A percentile compares a stretch with the other conserved stretches of the same genome.
Conservation (phyloP, 2,797 vertebrate genomes). For the Phaenicophaeus curvirostris region DNA sequence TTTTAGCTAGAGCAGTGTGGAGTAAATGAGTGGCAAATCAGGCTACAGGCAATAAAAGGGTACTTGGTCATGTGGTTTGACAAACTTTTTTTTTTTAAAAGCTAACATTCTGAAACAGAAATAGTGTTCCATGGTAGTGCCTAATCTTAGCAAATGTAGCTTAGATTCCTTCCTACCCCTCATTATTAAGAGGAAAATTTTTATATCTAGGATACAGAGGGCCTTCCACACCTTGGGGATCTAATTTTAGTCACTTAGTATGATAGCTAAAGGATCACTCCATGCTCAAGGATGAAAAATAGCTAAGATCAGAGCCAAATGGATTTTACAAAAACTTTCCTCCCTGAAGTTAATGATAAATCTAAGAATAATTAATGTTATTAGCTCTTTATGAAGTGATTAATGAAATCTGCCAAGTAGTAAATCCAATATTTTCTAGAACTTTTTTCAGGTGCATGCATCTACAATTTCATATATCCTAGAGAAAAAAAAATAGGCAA, state of each 20-base stretch:
- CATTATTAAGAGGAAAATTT: not conserved
- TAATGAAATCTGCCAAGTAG: slow-evolving; percentile 30
- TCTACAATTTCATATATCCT: not conserved
- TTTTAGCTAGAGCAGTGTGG: not conserved
- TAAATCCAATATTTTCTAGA: not conserved
- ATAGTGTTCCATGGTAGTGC: not conserved
- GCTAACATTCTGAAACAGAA: not conserved
- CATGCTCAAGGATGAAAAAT: not conserved
- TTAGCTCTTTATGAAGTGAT: slow-evolving; percentile 22
- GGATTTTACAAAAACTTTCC: not conserved
- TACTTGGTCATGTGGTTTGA: not conserved
- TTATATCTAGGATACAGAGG: not conserved
- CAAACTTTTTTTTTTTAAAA: not conserved
- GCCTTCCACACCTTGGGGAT: not conserved
- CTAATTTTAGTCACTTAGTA: slow-evolving; percentile 8
- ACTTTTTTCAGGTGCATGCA: not conserved
- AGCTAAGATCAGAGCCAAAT: slow-evolving; percentile 35
- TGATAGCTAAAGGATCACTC: not conserved
- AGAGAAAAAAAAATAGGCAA: not conserved
- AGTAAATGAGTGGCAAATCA: not conserved
- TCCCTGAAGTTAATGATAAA: slow-evolving; percentile 19
- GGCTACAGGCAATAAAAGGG: not conserved
- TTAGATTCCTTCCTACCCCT: not conserved
- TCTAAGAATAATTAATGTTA: slow-evolving; percentile 50
- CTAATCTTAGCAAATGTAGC: not conserved